Base-by-base conservation (phyloP, 2,113 vertebrate genomes). In the Chloropsis hardwickii region DNA sequence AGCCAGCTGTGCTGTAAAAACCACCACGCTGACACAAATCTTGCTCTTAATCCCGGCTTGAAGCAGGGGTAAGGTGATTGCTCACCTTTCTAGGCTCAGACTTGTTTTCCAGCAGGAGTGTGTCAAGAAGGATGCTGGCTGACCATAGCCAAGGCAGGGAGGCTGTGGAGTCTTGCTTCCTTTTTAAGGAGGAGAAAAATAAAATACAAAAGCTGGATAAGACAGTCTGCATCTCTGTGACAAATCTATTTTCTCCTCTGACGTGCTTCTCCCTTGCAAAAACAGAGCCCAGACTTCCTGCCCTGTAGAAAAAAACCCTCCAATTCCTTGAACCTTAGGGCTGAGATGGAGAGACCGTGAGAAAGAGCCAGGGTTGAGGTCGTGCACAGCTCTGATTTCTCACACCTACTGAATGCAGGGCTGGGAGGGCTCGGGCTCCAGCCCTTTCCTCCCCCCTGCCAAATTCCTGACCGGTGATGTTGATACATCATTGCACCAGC, bases 381-480 rank as follows among this genome's bases (percentile, higher is more conserved):
- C 0, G 1, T 61, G 10, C 6, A 2, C 5, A 14, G 81, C 74
- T 54, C 92, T 4, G 0, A n/a, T 91, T 94, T 96, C 93, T 96
- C 93, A 94, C 94, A 94, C 89, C 96, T 97, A 37, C 92, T 57
- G 92, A 79, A 61, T 60, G 27, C 62, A 1, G 78, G 1, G 2
- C 88, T 93, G 92, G 74, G 79, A 95, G 85, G 71, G 53, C 71
- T 92, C 3, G 0, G 39, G 73, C 65, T 94, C 74, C 89, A 86
- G 89, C 72, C 51, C 62, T 57, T 95, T 88, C 80, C 84, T 77
- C 53, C 81, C 27, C 40, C 39, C 45, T 3, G 4, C 70, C 80
- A 67, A 90, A 96, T 97, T 96, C 96, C 94, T 93, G 81, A 66
- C 88, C 8, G 33, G 92, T 96, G 96, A 96, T 94, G 96, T 81